Evolutionary conservation across 1,140 invertebrate genomes (phyloP), one percentile per base, ranked within the genome.

Genomic region (Cyrtorhinus lividipennis): DNA sequence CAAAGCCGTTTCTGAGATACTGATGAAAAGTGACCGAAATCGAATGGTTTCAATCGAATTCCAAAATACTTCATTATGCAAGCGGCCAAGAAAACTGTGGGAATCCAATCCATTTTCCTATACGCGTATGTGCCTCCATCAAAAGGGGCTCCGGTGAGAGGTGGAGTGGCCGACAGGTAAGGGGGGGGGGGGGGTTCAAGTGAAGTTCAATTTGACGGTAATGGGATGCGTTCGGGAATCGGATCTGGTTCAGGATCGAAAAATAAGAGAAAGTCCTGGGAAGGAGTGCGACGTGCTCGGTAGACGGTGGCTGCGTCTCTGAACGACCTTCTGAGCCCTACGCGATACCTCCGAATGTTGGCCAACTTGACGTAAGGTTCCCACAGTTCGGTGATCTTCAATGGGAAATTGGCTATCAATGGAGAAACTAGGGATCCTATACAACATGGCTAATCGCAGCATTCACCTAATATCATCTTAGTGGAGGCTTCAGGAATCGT

Each of bases 261-360:
- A 53, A 53, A 53, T 53, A 53, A 53, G 48, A 53, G 48, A 53
- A 53, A 53, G 48, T 53, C 48, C n/a, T 22, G 48, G 48, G 48
- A 53, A 22, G 48, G 48, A 20, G 5, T 13, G 48, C 10, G 48
- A 53, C 48, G 48, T 53, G 48, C 48, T 38, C 18, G 48, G 18
- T n/a, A 53, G 48, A 10, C 48, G 48, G 48, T 38, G 30, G 5
- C 30, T 15, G 5, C 30, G 15, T 38, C 30, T 15, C 15, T n/a
- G n/a, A n/a, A 15, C 30, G 30, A 38, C 30, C 30, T 38, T 38
- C 30, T 38, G 30, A 38, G 15, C 15, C 30, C 30, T 15, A 38
- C 15, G 15, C 5, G 30, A 15, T 38, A 38, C 30, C 30, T n/a
- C n/a, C n/a, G n/a, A n/a, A n/a, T n/a, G 30, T 38, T 38, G 30